Percentiles rank a stretch among this genome's conserved stretches.
phyloP scores from a whole-genome alignment of 2,113 vertebrate genomes.

The Notiomystis cincta region DNA sequence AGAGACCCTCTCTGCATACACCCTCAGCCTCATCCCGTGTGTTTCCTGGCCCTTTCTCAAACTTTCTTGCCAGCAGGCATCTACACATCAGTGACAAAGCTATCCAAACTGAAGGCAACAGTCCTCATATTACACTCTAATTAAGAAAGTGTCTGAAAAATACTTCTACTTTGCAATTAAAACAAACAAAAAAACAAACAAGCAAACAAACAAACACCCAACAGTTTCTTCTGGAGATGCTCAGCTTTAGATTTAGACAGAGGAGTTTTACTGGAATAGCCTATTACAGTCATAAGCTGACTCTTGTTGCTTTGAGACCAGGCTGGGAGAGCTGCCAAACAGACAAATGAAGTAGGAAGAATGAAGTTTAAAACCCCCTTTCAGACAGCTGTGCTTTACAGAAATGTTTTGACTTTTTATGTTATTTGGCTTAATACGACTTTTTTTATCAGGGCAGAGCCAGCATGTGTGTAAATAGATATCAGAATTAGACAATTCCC shows the following conservation, averaged over 20 bases:
- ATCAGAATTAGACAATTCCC: neutral
- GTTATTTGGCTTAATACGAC: neutral
- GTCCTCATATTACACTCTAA: neutral
- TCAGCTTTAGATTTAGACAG: conserved; percentile 12
- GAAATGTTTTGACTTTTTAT: conserved; percentile 14
- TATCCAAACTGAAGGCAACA: neutral
- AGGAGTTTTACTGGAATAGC: conserved; percentile 26
- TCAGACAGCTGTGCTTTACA: conserved; percentile 25
- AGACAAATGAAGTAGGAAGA: conserved; percentile 19
- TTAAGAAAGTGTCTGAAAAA: neutral
- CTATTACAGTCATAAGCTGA: conserved; percentile 11
- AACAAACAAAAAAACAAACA: neutral
- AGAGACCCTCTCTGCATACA: neutral
- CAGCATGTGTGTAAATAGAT: neutral
- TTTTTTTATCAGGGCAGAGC: conserved; percentile 30
- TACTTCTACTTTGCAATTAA: neutral
- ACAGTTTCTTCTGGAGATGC: neutral
- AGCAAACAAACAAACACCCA: neutral
- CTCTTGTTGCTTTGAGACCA: neutral
- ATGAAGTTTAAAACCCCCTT: neutral
- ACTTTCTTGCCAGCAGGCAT: neutral
- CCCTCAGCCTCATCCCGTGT: neutral
- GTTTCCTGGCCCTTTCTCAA: neutral
- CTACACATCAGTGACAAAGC: neutral
- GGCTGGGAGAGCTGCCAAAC: conserved; percentile 49